Conservation (phyloP, 2,113 vertebrate species). For the Cryptomyrus ogoouensis region DNA sequence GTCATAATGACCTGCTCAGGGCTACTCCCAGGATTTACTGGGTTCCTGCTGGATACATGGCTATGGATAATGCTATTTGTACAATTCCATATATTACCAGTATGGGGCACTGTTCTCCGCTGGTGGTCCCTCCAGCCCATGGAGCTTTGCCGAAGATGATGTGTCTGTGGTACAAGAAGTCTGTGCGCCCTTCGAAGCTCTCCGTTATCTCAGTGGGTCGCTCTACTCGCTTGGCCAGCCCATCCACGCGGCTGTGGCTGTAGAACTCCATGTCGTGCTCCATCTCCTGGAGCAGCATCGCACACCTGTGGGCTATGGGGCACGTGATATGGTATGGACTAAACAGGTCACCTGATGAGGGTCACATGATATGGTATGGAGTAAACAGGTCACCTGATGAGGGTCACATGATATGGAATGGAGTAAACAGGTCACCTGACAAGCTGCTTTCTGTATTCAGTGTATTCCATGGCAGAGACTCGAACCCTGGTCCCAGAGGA, state of each 20-base stretch:
- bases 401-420: no score
- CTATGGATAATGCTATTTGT: background rate
- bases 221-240: constrained; percentile 61
- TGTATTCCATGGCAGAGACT: no score
- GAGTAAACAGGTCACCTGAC: no score
- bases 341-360: background rate
- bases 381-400: background rate
- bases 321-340: background rate
- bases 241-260: constrained; percentile 45
- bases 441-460: background rate
- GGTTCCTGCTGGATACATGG: background rate
- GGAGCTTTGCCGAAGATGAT: constrained; percentile 38
- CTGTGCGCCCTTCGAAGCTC: constrained; percentile 58
- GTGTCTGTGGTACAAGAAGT: constrained; percentile 68
- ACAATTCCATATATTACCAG: background rate
- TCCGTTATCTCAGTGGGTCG: constrained; percentile 58
- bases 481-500: no score
- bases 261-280: constrained; percentile 75
- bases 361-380: background rate
- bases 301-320: constrained; percentile 66
- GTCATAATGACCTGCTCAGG: background rate
- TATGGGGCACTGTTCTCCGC: background rate
- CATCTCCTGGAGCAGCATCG: constrained; percentile 46
- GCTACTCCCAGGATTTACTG: background rate
- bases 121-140: constrained; percentile 24